phyloP scores from a whole-genome alignment of 2,113 vertebrate genomes.

The Lamprologus sp. region DNA sequence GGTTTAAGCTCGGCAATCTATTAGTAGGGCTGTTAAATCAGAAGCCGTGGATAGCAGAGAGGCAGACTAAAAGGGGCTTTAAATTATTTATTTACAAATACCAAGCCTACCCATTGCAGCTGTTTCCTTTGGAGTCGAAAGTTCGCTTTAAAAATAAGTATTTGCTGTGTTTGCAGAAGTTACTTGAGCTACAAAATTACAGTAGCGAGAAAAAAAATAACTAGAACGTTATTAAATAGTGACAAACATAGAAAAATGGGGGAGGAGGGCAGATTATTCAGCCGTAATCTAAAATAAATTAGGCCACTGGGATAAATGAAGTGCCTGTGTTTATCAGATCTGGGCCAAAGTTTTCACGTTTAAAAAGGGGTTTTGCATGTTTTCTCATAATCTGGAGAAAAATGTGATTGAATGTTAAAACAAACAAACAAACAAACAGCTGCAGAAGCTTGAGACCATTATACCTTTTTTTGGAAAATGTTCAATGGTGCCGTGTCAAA shows the following conservation, averaged over 20 bases:
- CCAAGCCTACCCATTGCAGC: conserved; percentile 56
- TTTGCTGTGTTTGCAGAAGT: conserved; percentile 12
- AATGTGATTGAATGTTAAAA: background rate
- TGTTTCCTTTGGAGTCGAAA: conserved; percentile 40
- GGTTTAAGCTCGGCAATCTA: background rate
- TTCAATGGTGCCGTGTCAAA: background rate
- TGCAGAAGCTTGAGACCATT: background rate
- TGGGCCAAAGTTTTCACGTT: background rate
- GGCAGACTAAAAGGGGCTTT: conserved; percentile 59
- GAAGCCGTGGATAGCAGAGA: conserved; percentile 47
- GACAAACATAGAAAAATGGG: background rate
- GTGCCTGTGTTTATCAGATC: background rate
- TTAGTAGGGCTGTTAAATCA: conserved; percentile 35
- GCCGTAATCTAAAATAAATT: background rate
- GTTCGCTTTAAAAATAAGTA: conserved; percentile 32
- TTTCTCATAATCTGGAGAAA: background rate
- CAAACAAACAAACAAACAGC: background rate
- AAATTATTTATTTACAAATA: conserved; percentile 72
- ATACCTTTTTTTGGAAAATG: background rate
- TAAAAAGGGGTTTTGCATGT: background rate
- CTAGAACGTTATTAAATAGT: background rate
- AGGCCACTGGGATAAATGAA: background rate
- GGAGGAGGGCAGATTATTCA: background rate
- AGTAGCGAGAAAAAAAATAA: background rate
- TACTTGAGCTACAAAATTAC: background rate